Evolutionary conservation across 2,797 vertebrate genomes (phyloP).

Genomic region (Staurois parvus): DNA sequence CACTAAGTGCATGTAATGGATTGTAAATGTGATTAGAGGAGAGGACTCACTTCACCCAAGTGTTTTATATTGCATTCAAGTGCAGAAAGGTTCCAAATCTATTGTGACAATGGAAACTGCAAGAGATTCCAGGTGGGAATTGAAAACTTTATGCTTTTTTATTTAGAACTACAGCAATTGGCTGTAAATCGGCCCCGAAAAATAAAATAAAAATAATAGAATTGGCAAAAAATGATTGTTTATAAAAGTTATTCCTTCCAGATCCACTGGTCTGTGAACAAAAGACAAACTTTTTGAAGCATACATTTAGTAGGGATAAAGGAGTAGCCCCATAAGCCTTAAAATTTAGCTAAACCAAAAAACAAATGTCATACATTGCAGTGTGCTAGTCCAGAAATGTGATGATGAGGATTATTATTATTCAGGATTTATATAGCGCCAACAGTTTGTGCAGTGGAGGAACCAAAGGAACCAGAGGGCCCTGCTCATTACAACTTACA

Average conservation of each 20-base stretch:
- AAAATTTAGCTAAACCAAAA: too few species aligned
- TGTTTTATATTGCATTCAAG: slow-evolving; percentile 60
- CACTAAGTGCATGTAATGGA: slow-evolving; percentile 63
- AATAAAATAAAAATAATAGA: not conserved
- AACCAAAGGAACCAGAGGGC: too few species aligned
- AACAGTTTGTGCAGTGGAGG: too few species aligned
- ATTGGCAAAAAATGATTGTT: not conserved
- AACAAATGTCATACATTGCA: too few species aligned
- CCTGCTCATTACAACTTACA: too few species aligned
- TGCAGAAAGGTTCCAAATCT: slow-evolving; percentile 54
- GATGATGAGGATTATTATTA: too few species aligned
- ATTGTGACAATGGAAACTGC: slow-evolving; percentile 52
- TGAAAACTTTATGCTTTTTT: slow-evolving; percentile 15
- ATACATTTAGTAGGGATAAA: too few species aligned
- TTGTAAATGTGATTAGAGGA: slow-evolving; percentile 62
- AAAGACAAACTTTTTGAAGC: too few species aligned
- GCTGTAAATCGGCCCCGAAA: slow-evolving; percentile 6
- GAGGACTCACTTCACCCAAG: slow-evolving; percentile 58
- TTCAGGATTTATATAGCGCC: too few species aligned
- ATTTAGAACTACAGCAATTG: slow-evolving; percentile 6
- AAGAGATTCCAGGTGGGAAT: slow-evolving; percentile 56
- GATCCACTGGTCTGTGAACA: too few species aligned
- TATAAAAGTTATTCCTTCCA: not conserved
- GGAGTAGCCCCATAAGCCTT: too few species aligned
- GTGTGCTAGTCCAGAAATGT: too few species aligned